Base-by-base conservation (phyloP, 2,888 invertebrate genomes). In the Ormyrus labotus region DNA sequence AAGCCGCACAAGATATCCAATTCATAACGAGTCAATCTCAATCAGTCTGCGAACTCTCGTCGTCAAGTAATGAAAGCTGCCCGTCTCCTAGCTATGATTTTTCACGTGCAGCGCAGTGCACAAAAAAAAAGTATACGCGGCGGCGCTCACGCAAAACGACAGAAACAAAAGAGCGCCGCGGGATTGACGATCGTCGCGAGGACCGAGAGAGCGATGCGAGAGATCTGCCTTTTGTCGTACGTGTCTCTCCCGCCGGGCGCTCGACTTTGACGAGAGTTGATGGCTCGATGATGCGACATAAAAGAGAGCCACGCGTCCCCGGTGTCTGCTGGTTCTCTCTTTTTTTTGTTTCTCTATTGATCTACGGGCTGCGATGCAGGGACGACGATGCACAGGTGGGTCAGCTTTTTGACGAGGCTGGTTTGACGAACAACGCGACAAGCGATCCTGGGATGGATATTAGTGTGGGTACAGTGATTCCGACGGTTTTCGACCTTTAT, bases 351-450 rank as follows among this genome's bases (percentile, higher is more conserved):
- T 63, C 34, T 13, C 50, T 75, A 67, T 51, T 45, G 53, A 74
- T 74, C 9, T 11, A 13, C 34, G 7, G 10, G 48, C 60, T 2
- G 58, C n/a, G 19, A 19, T 67, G 19, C 6, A 13, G 5, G 6
- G 9, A 19, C 7, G 60, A 5, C 3, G 13, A 19, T 13, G 55
- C 55, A 63, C 73, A 76, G 76, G 67, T 76, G 48, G 53, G 53
- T 64, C 73, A 48, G 63, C 61, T 61, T 76, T 76, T 79, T 72
- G 80, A 76, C 76, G 73, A 83, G 81, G 76, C 81, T 78, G 65
- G 80, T 71, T 81, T 80, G 78, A 71, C 80, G 68, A 13, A 50
- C 65, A 19, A 48, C 19, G 6, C 45, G 69, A 19, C 19, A 19
- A 19, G 19, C 19, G 19, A 19, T 19, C 19, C 19, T 19, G 19